A percentile compares a stretch with the other conserved stretches of the same genome.
phyloP scores from a whole-genome alignment of 1,140 invertebrate genomes.

The Eciton burchellii region DNA sequence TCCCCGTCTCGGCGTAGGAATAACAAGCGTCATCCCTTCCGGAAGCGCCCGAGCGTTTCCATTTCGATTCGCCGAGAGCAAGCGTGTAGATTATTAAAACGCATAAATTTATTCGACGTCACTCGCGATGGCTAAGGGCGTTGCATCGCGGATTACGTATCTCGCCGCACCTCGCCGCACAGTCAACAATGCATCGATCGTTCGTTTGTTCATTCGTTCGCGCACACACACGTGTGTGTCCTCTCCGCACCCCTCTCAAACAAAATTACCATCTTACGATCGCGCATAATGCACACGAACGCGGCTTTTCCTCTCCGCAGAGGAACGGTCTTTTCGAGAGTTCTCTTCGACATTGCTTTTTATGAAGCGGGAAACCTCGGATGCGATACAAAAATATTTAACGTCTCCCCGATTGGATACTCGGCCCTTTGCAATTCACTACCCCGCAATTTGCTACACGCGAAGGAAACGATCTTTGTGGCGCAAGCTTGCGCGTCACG shows the following conservation, averaged over 20 bases:
- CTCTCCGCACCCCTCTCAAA: too few species aligned
- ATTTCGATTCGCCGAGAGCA: neutral
- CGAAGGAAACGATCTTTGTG: too few species aligned
- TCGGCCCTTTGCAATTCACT: neutral
- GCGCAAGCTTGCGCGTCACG: neutral
- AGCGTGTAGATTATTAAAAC: too few species aligned
- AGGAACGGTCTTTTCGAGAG: too few species aligned
- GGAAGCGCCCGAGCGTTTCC: neutral
- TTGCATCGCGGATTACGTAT: neutral
- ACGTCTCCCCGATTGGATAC: too few species aligned
- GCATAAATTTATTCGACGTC: neutral
- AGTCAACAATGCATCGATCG: conserved; percentile 4
- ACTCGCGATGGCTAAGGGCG: neutral
- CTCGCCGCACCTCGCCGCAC: neutral
- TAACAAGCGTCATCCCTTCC: neutral
- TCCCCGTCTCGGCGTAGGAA: neutral
- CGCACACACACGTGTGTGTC: neutral
- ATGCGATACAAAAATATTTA: too few species aligned
- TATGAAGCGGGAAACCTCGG: too few species aligned
- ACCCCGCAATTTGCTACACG: too few species aligned
- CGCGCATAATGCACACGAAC: neutral
- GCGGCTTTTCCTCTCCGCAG: too few species aligned
- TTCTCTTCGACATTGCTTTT: too few species aligned
- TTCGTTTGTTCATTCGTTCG: too few species aligned
- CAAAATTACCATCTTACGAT: neutral